Evolutionary conservation across 2,797 vertebrate genomes (phyloP).

Genomic region (Channallabes apus): DNA sequence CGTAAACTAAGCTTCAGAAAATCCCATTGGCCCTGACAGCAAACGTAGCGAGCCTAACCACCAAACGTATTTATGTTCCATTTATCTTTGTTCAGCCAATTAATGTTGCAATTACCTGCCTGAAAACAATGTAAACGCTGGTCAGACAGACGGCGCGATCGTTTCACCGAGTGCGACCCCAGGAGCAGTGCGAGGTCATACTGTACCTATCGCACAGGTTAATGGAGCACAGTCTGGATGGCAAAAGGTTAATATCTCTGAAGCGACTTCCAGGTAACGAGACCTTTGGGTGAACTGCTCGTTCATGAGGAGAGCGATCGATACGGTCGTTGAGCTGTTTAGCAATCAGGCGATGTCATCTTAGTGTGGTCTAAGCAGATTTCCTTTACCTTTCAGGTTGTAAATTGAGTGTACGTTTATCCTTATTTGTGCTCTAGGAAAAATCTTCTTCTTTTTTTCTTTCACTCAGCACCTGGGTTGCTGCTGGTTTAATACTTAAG

Average conservation of each 20-base stretch:
- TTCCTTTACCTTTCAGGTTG: conserved; percentile 41
- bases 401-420: conserved; percentile 30
- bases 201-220: conserved; percentile 34
- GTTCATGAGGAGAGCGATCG: conserved; percentile 37
- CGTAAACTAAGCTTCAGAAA: conserved; percentile 60
- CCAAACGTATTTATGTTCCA: conserved; percentile 72
- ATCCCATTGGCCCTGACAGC: conserved; percentile 69
- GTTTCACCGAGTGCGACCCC: conserved; percentile 73
- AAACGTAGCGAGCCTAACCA: conserved; percentile 66
- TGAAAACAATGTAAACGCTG: conserved; percentile 72
- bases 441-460: background rate
- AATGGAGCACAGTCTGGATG: conserved; percentile 27
- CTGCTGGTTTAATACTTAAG: conserved; percentile 31
- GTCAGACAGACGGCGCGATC: conserved; percentile 74
- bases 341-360: conserved; percentile 13
- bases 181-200: conserved; percentile 52
- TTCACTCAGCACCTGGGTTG: conserved; percentile 28
- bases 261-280: conserved; percentile 69
- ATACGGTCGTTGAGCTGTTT: conserved; percentile 6
- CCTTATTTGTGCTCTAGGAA: conserved; percentile 29
- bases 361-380: conserved; percentile 43
- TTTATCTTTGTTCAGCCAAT: conserved; percentile 72
- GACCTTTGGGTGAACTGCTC: conserved; percentile 40
- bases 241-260: conserved; percentile 62
- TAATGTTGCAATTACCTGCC: conserved; percentile 71